Evolutionary conservation across 2,888 invertebrate genomes (phyloP), one percentile per base, ranked within the genome.

Genomic region (Acrobasis suavella): DNA sequence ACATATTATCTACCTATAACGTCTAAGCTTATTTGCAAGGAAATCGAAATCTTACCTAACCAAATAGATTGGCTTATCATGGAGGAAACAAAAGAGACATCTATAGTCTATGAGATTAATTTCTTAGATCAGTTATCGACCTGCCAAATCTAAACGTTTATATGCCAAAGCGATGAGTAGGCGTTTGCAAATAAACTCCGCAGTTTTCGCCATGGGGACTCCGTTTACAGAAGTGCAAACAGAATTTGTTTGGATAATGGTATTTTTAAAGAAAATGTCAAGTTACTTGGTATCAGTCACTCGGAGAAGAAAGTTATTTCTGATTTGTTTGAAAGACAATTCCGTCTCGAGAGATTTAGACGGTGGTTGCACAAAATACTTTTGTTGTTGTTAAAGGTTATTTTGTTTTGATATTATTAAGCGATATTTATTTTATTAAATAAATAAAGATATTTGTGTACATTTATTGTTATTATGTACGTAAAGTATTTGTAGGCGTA

Each of bases 231-330:
- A 58, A 50, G 12, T 38, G 59, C 38, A 56, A 56, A 50, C 50
- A 59, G 50, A 50, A 14, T 50, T 50, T 59, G 16, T n/a, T 15
- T 38, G 14, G 16, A 38, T 50, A 59, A 50, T 14, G 50, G 14
- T 50, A 15, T 32, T 59, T 51, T 60, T 38, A 50, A 50, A 60
- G 60, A 60, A 60, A 60, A 50, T 60, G 60, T 50, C 42, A 60
- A 60, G 51, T 51, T 12, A 60, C 51, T 51, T 12, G 16, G 14
- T 51, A 60, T 60, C 51, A 42, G 51, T 60, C 60, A 51, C 51
- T 39, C 52, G 52, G n/a, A 32, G 39, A 51, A 49, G 46, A 46
- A 58, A 60, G 51, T 60, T 60, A 39, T 60, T 51, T 60, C 17
- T 39, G 51, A 60, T 60, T 51, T 60, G 60, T 50, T 60, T 50